Evolutionary conservation across 2,888 invertebrate species (phyloP).

Genomic region (Cyrtodaria siliqua): DNA sequence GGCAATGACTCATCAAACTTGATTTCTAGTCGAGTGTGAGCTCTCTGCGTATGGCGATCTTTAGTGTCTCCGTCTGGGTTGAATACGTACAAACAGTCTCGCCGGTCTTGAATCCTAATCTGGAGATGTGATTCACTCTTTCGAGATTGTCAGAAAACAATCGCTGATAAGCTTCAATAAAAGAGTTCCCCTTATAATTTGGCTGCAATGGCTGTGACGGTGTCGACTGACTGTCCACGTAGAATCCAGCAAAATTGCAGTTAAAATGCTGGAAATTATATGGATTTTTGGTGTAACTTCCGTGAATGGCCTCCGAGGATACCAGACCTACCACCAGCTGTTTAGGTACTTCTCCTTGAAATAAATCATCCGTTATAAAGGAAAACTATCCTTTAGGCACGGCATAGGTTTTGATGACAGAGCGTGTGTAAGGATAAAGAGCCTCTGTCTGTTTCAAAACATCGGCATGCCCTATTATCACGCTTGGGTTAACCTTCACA

Average conservation of each 20-base stretch:
- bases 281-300: constrained; percentile 24
- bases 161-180: constrained; percentile 2
- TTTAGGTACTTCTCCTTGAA: constrained; percentile 29
- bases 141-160: not conserved
- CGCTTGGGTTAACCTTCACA: constrained; percentile 32
- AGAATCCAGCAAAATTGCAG: constrained; percentile 31
- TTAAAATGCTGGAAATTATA: constrained; percentile 29
- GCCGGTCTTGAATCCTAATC: constrained; percentile 1
- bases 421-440: constrained; percentile 38
- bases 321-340: constrained; percentile 38
- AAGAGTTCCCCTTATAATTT: constrained; percentile 12
- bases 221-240: constrained; percentile 19
- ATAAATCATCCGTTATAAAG: constrained; percentile 35
- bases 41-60: constrained; percentile 9
- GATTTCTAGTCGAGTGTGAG: constrained; percentile 28
- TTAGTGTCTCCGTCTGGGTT: constrained; percentile 11
- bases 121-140: not conserved
- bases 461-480: constrained; percentile 26
- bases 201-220: constrained; percentile 20
- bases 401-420: constrained; percentile 35
- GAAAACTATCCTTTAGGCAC: constrained; percentile 33
- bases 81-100: constrained; percentile 21
- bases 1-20: constrained; percentile 23
- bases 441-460: constrained; percentile 22
- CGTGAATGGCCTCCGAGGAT: constrained; percentile 12